Percentiles rank a stretch among this genome's conserved stretches.
These are phyloP conservation scores for Clarias laeviceps DNA, from an alignment of 2,797 vertebrate genomes.

Conservation along the genomic window DNA sequence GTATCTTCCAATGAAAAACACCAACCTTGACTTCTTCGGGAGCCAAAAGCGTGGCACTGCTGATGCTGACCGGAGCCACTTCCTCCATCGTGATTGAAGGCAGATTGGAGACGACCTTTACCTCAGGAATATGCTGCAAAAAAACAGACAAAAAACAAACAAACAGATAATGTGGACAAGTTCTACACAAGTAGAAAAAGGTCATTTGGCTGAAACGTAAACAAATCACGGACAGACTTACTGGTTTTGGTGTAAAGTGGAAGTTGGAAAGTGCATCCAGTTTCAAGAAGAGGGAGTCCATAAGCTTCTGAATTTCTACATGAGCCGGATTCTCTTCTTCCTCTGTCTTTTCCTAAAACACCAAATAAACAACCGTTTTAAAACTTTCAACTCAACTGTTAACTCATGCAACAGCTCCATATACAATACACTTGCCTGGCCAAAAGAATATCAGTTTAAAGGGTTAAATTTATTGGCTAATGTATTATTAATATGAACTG, in stretches of 20 bases:
- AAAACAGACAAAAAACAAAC: not conserved
- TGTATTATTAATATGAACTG: no score
- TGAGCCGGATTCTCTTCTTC: conserved; percentile 91
- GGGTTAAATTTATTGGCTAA: no score
- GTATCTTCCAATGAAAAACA: not conserved
- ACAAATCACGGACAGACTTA: conserved; percentile 67
- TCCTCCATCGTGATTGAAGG: conserved; percentile 93
- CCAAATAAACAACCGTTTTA: conserved; percentile 11
- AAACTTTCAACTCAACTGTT: not conserved
- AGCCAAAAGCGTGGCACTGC: conserved; percentile 88
- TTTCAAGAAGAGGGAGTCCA: conserved; percentile 92
- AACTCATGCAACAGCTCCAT: no score
- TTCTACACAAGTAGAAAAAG: not conserved
- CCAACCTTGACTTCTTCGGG: conserved; percentile 96
- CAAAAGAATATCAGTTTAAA: no score
- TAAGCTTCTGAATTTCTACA: conserved; percentile 90
- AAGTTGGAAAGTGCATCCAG: conserved; percentile 97
- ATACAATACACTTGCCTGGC: no score
- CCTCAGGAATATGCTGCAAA: conserved; percentile 85
- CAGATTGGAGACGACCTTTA: conserved; percentile 93
- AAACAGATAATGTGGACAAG: not conserved
- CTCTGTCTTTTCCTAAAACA: conserved; percentile 81
- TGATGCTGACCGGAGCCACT: conserved; percentile 89
- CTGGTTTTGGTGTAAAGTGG: conserved; percentile 95
- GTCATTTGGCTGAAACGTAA: not conserved